Evolutionary conservation across 1,140 invertebrate genomes (phyloP), one percentile per base, ranked within the genome.

Genomic region (Brachionus sp.): DNA sequence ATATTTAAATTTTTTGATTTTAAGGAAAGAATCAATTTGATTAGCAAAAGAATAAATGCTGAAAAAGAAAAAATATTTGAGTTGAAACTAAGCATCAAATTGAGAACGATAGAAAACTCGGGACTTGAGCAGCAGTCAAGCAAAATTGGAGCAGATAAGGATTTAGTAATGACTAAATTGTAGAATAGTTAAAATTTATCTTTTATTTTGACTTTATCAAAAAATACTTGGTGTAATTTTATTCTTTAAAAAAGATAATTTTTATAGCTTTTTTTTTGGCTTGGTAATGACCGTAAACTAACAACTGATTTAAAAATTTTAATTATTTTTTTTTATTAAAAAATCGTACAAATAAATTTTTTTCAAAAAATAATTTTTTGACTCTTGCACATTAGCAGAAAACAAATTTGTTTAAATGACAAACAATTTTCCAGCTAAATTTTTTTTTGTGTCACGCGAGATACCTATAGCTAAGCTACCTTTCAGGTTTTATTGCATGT

Each of bases 31-130:
- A 80, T 80, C 53, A 80, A 80, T 62, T 80, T 80, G 33, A 80
- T 80, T 25, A 80, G 57, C 50, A 80, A 80, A 25, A 10, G 77
- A 57, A 80, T 80, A 23, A 42, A 39, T 23, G 39, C 35, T 35
- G 77, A 80, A 50, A 80, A 66, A 66, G 77, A 80, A 33, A 80
- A 80, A 80, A 80, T 80, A n/a, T 62, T 62, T 19, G 77, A 80
- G 19, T 44, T 80, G 7, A 80, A 80, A 16, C 29, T 66, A 7
- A 62, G n/a, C 50, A 80, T 57, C 33, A 80, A 66, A 62, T 16
- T 66, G 35, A 80, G 16, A 80, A 37, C 77, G 23, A 35, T 66
- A 23, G 77, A 57, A 13, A 62, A 53, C 23, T 77, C 39, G 73
- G 29, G 1, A 33, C 7, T 29, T 23, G 39, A 78, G 2, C 53